A percentile compares a stretch with the other conserved stretches of the same genome.
These are phyloP conservation scores for Crenuchus spilurus DNA, from an alignment of 2,797 vertebrate genomes.

Conservation along the genomic window DNA sequence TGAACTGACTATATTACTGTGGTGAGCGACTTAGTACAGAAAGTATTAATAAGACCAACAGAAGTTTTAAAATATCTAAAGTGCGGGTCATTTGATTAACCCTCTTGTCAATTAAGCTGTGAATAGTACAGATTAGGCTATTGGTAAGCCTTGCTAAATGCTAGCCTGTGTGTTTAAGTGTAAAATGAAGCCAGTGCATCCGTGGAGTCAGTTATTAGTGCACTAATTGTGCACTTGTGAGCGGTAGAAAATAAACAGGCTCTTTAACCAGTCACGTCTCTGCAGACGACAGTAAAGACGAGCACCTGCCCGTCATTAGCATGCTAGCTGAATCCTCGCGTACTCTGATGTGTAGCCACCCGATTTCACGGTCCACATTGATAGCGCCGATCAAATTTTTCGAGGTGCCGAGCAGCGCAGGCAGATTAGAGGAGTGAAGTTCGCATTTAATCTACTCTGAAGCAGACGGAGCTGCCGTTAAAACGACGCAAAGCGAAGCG, in stretches of 20 bases:
- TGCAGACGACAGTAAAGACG: slow-evolving; percentile 42
- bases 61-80: too few species aligned
- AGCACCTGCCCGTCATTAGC: slow-evolving; percentile 67
- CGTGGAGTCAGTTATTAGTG: not conserved
- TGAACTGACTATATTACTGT: too few species aligned
- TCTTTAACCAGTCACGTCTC: slow-evolving; percentile 42
- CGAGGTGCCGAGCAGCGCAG: slow-evolving; percentile 71
- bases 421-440: slow-evolving; percentile 71
- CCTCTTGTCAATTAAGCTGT: not conserved
- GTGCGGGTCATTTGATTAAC: not conserved
- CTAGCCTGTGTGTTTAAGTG: not conserved
- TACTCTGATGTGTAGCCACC: slow-evolving; percentile 80
- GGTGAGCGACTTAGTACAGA: too few species aligned
- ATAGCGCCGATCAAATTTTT: slow-evolving; percentile 77
- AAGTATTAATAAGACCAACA: too few species aligned
- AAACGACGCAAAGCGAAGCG: slow-evolving; percentile 55
- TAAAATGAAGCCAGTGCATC: not conserved
- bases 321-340: slow-evolving; percentile 72
- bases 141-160: not conserved
- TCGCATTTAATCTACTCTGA: slow-evolving; percentile 69
- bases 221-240: not conserved
- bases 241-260: not conserved
- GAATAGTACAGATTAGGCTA: not conserved
- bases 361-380: slow-evolving; percentile 79
- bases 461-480: slow-evolving; percentile 57